Evolutionary conservation across 2,113 vertebrate genomes (phyloP).

Genomic region (Noctilio leporinus): DNA sequence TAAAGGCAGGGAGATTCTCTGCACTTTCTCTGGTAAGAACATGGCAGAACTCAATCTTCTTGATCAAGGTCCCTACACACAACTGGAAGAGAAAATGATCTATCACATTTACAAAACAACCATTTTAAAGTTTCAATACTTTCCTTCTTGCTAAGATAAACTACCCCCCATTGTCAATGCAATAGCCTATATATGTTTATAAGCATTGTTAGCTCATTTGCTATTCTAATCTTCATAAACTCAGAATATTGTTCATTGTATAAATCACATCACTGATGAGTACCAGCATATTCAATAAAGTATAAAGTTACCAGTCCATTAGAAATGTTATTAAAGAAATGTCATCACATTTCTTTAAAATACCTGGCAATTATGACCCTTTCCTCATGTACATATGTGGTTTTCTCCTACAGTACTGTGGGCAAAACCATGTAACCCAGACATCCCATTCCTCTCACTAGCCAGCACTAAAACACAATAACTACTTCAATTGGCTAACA

Average conservation of each 20-base stretch:
- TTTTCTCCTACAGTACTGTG: background rate
- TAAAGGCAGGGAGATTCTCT: background rate
- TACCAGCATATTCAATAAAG: constrained; percentile 36
- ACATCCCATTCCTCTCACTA: too few species aligned
- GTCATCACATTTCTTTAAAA: constrained; percentile 35
- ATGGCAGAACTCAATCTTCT: background rate
- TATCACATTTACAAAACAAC: background rate
- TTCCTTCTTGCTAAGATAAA: constrained; percentile 21
- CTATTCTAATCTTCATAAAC: constrained; percentile 22
- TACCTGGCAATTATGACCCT: background rate
- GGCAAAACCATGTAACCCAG: background rate
- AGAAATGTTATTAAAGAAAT: constrained; percentile 51
- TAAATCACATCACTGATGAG: constrained; percentile 41
- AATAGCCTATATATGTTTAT: background rate
- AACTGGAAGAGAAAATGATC: background rate
- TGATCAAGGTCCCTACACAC: background rate
- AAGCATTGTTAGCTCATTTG: constrained; percentile 47
- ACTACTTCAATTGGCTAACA: background rate
- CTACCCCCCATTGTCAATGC: background rate
- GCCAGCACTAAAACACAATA: background rate
- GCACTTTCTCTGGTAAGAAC: background rate
- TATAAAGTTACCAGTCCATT: constrained; percentile 52
- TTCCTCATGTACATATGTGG: background rate
- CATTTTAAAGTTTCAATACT: background rate
- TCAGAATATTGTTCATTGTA: constrained; percentile 40